phyloP scores from a whole-genome alignment of 2,797 vertebrate genomes.

The Arnoldichthys spilopterus region DNA sequence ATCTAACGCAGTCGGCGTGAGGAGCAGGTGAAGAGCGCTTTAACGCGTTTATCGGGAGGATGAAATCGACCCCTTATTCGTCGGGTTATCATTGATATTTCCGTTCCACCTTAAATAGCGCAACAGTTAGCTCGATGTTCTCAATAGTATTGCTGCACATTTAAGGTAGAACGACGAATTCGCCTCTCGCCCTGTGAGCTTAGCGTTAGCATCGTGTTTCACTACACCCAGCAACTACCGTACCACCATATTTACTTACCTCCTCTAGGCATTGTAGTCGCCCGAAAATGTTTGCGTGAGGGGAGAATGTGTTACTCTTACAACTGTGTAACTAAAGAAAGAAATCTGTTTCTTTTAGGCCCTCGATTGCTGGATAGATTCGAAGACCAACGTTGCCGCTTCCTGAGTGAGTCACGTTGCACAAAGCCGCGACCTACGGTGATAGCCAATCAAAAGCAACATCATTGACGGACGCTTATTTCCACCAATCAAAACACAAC shows the following conservation, averaged over 20 bases:
- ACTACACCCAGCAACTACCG: not conserved
- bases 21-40: not conserved
- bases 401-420: constrained; percentile 41
- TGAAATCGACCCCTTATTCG: too few relatives aligned
- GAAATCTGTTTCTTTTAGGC: not conserved
- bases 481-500: constrained; percentile 30
- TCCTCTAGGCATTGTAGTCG: constrained; percentile 77
- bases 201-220: not conserved
- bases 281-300: not conserved
- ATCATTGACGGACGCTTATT: not conserved
- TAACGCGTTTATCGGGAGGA: not conserved
- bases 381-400: constrained; percentile 31
- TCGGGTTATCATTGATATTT: too few relatives aligned
- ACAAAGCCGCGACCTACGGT: not conserved
- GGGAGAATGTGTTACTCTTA: not conserved
- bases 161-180: too few relatives aligned
- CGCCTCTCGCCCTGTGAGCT: too few relatives aligned
- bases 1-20: not conserved
- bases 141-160: too few relatives aligned
- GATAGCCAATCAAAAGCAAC: not conserved
- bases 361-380: not conserved
- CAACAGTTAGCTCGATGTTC: too few relatives aligned
- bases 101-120: too few relatives aligned
- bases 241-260: constrained; percentile 67
- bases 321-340: not conserved